These are phyloP conservation scores for Accipiter virgatus DNA, from an alignment of 2,113 vertebrate genomes.

Conservation along the genomic window DNA sequence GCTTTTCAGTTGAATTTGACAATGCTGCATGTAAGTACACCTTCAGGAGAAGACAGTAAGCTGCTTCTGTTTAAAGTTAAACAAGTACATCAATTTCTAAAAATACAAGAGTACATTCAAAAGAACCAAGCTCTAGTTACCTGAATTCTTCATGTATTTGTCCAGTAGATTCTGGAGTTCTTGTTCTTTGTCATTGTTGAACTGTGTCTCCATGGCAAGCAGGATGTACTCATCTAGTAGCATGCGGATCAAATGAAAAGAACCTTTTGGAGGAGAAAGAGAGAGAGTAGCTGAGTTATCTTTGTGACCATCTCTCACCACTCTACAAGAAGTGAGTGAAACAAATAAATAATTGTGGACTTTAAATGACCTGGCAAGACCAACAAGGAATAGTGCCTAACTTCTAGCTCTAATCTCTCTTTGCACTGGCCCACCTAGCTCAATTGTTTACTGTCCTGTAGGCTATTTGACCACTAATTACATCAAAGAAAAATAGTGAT, in stretches of 20 bases:
- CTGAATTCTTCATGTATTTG: conserved; percentile 97
- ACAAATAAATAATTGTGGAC: conserved; percentile 82
- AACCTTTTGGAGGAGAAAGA: conserved; percentile 77
- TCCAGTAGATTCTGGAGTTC: conserved; percentile 95
- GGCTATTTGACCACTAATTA: conserved; percentile 79
- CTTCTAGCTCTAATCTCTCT: conserved; percentile 75
- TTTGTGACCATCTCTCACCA: conserved; percentile 79
- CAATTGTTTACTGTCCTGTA: conserved; percentile 77
- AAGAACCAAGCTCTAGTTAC: conserved; percentile 66
- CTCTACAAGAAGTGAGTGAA: conserved; percentile 72
- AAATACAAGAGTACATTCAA: not conserved
- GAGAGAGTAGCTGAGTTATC: conserved; percentile 70
- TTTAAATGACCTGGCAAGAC: conserved; percentile 80
- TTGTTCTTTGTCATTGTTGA: conserved; percentile 98
- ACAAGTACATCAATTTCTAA: not conserved
- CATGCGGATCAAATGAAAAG: conserved; percentile 98
- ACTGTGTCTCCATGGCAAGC: conserved; percentile 95
- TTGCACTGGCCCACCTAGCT: conserved; percentile 73
- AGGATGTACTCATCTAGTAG: conserved; percentile 97
- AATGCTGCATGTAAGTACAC: not conserved
- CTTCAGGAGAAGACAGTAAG: not conserved
- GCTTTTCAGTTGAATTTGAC: not conserved
- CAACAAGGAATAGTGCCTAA: conserved; percentile 74
- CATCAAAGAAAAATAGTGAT: conserved; percentile 82
- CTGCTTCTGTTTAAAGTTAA: not conserved